These are phyloP conservation scores for Tragelaphus scriptus DNA, from an alignment of 2,113 vertebrate genomes.

Conservation along the genomic window DNA sequence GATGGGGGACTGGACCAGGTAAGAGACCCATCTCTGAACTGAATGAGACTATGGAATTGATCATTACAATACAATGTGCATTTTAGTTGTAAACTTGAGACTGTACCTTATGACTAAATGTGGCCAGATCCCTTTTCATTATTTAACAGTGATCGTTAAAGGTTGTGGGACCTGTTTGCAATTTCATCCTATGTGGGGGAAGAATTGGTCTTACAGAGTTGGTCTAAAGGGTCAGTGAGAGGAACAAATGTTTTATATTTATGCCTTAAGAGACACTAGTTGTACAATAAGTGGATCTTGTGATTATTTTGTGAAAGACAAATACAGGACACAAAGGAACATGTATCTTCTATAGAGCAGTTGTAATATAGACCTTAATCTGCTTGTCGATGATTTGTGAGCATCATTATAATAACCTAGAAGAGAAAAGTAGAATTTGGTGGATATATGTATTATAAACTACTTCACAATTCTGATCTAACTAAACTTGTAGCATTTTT, in stretches of 20 bases:
- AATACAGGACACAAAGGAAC: background rate
- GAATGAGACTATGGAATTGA: background rate
- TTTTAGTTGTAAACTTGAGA: background rate
- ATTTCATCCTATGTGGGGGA: background rate
- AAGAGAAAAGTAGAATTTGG: background rate
- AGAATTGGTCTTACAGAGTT: background rate
- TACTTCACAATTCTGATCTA: background rate
- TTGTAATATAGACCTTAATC: background rate
- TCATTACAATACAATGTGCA: background rate
- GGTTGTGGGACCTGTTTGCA: background rate
- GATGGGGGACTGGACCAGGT: background rate
- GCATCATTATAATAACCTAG: background rate
- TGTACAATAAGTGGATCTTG: background rate
- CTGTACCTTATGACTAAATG: background rate
- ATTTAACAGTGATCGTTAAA: background rate
- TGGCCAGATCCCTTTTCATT: background rate
- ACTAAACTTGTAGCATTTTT: background rate
- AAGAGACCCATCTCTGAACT: background rate
- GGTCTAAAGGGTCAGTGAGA: background rate
- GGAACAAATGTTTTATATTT: background rate
- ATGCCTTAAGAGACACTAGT: background rate
- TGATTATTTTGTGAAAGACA: background rate
- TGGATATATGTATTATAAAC: background rate
- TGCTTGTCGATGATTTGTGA: background rate
- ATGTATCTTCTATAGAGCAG: background rate